phyloP scores from a whole-genome alignment of 2,888 invertebrate species.

The Cenopis cana region DNA sequence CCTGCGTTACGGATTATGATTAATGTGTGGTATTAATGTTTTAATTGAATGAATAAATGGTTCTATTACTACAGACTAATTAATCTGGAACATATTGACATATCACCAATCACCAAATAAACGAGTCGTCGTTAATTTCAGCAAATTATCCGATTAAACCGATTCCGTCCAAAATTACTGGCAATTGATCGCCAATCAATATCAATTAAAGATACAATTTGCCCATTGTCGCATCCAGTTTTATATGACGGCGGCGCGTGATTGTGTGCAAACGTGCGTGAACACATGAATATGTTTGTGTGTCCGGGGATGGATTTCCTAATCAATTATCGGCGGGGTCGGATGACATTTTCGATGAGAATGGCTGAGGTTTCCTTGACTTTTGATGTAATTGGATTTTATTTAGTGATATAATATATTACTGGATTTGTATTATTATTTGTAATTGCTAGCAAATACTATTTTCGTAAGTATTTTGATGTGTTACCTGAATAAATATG shows the following conservation, averaged over 20 bases:
- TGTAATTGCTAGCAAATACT: no score
- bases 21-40: no score
- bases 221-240: constrained; percentile 15
- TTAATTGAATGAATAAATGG: no score
- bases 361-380: constrained; percentile 3
- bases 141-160: constrained; percentile 2
- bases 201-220: constrained; percentile 30
- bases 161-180: neutral
- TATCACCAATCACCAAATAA: constrained; percentile 6
- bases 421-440: no score
- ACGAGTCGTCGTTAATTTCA: neutral
- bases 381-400: constrained; percentile 2
- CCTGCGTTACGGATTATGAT: no score
- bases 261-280: constrained; percentile 41
- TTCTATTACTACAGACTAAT: no score
- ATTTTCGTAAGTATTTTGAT: no score
- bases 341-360: constrained; percentile 21
- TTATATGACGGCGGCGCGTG: constrained; percentile 7
- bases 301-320: constrained; percentile 33
- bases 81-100: neutral
- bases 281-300: constrained; percentile 35
- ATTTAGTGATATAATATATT: neutral
- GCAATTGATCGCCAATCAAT: constrained; percentile 20
- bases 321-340: constrained; percentile 35
- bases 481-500: no score